Percentiles rank a stretch among this genome's conserved stretches.
These are phyloP conservation scores for Coptotermes formosanus DNA, from an alignment of 1,140 invertebrate species.

Conservation along the genomic window DNA sequence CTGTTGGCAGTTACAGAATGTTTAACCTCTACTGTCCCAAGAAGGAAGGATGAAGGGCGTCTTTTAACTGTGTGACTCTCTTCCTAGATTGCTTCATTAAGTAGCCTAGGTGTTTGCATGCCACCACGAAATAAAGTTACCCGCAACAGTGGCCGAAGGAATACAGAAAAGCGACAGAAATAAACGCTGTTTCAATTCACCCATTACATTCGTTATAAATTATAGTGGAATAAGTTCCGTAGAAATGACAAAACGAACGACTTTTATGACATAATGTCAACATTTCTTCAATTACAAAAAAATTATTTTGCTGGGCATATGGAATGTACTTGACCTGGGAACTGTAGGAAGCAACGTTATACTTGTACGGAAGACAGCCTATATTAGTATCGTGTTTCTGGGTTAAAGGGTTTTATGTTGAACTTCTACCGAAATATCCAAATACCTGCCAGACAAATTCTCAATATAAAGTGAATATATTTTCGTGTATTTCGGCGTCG, in stretches of 20 bases:
- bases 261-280: background rate
- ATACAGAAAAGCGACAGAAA: background rate
- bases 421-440: too few relatives aligned
- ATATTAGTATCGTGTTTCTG: too few relatives aligned
- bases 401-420: too few relatives aligned
- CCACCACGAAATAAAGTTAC: background rate
- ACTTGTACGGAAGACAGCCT: too few relatives aligned
- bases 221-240: background rate
- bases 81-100: background rate
- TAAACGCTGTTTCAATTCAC: background rate
- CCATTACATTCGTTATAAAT: background rate
- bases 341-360: too few relatives aligned
- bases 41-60: background rate
- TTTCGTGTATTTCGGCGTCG: too few relatives aligned
- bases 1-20: too few relatives aligned
- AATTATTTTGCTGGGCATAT: too few relatives aligned
- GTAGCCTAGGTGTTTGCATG: background rate
- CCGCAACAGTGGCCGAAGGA: background rate
- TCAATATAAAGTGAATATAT: too few relatives aligned
- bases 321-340: too few relatives aligned
- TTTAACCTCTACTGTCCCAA: background rate
- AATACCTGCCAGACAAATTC: too few relatives aligned
- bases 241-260: background rate
- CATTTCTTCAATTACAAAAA: too few relatives aligned
- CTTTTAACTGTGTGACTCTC: background rate